A percentile compares a stretch with the other conserved stretches of the same genome.
Conservation (phyloP, 2,888 invertebrate genomes). For the Papilio protenor region DNA sequence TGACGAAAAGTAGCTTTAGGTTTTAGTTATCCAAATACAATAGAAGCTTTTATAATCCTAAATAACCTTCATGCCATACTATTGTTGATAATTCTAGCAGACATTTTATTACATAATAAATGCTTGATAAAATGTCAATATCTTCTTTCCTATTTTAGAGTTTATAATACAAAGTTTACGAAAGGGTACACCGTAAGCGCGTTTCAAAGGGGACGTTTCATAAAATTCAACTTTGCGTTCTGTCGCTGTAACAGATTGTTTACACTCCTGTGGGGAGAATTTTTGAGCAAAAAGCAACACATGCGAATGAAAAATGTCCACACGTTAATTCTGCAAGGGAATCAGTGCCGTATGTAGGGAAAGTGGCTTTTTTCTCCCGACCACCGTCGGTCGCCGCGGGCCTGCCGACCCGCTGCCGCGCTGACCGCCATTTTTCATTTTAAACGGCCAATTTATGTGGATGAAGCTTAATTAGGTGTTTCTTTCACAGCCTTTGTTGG, state of each 20-base stretch:
- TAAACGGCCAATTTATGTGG: conserved; percentile 47
- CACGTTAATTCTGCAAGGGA: conserved; percentile 49
- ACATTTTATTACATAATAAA: not conserved
- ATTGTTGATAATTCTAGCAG: not conserved
- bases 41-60: not conserved
- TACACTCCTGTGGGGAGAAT: conserved; percentile 42
- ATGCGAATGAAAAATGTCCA: conserved; percentile 48
- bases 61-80: not conserved
- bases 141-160: not conserved
- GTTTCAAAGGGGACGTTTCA: conserved; percentile 7
- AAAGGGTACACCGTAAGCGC: not conserved
- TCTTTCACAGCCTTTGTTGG: conserved; percentile 40
- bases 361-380: conserved; percentile 46
- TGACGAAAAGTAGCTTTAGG: not conserved
- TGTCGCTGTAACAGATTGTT: conserved; percentile 38
- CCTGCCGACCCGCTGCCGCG: conserved; percentile 43
- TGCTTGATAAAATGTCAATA: not conserved
- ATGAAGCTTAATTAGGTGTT: conserved; percentile 47
- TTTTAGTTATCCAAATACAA: not conserved
- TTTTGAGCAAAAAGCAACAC: conserved; percentile 48
- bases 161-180: not conserved
- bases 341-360: conserved; percentile 49
- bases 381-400: conserved; percentile 43
- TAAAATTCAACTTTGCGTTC: conserved; percentile 18
- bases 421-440: conserved; percentile 58